Evolutionary conservation across 2,113 vertebrate genomes (phyloP), one percentile per base, ranked within the genome.

Genomic region (Epinephelus fuscoguttatus): DNA sequence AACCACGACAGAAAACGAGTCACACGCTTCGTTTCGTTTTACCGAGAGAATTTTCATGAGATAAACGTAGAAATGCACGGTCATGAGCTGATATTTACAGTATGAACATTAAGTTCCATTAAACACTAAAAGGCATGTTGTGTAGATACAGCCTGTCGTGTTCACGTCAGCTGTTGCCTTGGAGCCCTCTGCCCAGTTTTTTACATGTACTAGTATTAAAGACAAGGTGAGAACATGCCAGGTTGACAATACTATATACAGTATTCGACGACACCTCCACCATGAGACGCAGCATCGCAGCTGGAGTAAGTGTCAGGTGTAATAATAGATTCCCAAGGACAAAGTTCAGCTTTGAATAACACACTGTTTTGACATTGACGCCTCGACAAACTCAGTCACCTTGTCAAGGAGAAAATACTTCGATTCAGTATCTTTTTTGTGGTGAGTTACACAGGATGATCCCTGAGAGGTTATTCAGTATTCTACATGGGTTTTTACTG

Each of bases 161-260:
- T 6, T 75, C 45, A 69, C 23, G 37, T 27, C 23, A 30, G 55
- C 52, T 30, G 62, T 74, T 88, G 78, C 77, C 81, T 72, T 67
- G 83, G 77, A 92, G 89, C 68, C 87, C 83, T 91, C 84, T 85
- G 66, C 61, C 84, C 81, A 79, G 69, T 76, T 70, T 68, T 30
- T 72, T 61, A 82, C 55, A 80, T 52, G 27, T 47, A 33, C 7
- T 17, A 53, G 13, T 55, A 33, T 66, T 82, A 71, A 50, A 70
- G 47, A 79, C 63, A 49, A 77, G 42, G 30, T 67, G 47, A 76
- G 33, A 84, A 71, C 33, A 55, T 5, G 12, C 2, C 61, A 70
- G 52, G 55, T 23, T n/a, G 25, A 77, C 21, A 42, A 17, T 42
- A 50, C 18, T 49, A 67, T 52, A 30, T 45, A 71, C 55, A 75